These are phyloP conservation scores for Sciurus carolinensis DNA, from an alignment of 2,797 vertebrate species.

Conservation along the genomic window DNA sequence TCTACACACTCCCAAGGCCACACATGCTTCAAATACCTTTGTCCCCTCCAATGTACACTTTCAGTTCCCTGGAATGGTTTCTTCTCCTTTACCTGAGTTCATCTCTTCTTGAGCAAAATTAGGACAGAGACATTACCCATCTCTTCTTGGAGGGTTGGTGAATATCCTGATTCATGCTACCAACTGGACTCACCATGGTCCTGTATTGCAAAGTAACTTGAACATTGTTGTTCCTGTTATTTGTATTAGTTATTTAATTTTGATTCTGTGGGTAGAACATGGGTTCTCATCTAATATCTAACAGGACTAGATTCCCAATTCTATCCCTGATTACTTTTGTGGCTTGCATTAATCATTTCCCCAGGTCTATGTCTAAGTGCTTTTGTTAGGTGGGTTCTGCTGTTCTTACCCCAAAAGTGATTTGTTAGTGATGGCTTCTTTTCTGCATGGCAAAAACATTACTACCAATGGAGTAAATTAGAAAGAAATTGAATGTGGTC, in stretches of 20 bases:
- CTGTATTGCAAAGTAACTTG: neutral
- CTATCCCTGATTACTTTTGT: neutral
- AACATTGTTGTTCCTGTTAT: neutral
- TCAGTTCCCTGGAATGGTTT: neutral
- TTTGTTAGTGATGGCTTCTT: neutral
- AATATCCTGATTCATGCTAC: neutral
- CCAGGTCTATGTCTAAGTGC: neutral
- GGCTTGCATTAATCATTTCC: neutral
- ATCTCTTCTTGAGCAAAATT: neutral
- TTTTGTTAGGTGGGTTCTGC: neutral
- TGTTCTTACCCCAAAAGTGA: neutral
- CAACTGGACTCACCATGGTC: too few relatives aligned
- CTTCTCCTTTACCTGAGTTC: neutral
- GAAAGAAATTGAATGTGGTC: neutral
- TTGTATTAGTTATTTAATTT: neutral
- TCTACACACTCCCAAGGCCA: neutral
- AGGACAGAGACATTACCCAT: neutral
- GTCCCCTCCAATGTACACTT: neutral
- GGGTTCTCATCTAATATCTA: neutral
- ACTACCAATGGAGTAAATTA: neutral
- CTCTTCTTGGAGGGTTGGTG: neutral
- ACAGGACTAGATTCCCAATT: neutral
- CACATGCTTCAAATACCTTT: constrained; percentile 1
- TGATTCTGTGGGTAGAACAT: neutral
- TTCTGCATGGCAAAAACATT: neutral